These are phyloP conservation scores for Leptopilina myrica DNA, from an alignment of 2,888 invertebrate species.

Conservation along the genomic window DNA sequence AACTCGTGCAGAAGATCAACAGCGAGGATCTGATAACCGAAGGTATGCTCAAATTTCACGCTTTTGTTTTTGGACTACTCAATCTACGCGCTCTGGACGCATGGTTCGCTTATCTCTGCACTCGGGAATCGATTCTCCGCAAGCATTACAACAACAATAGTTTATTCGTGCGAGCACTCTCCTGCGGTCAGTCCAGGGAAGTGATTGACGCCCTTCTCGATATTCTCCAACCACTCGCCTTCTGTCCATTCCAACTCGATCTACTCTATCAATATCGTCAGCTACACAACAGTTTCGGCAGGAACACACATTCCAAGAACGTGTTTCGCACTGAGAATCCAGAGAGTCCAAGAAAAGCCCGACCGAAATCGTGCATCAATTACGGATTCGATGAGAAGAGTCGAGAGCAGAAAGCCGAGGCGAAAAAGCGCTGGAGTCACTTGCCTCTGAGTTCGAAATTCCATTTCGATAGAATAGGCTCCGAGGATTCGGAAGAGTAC, in stretches of 20 bases:
- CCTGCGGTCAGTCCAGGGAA: slow-evolving; percentile 77
- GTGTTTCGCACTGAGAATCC: slow-evolving; percentile 51
- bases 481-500: slow-evolving; percentile 84
- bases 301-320: slow-evolving; percentile 66
- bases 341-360: slow-evolving; percentile 77
- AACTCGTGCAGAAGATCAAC: slow-evolving; percentile 89
- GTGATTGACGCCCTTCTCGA: slow-evolving; percentile 86
- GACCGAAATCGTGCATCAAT: slow-evolving; percentile 86
- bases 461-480: slow-evolving; percentile 84
- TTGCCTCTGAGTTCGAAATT: slow-evolving; percentile 82
- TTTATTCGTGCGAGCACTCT: slow-evolving; percentile 82
- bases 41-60: slow-evolving; percentile 91
- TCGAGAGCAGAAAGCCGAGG: slow-evolving; percentile 78
- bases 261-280: slow-evolving; percentile 88
- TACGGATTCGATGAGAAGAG: slow-evolving; percentile 77
- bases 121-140: slow-evolving; percentile 87
- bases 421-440: slow-evolving; percentile 86
- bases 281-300: slow-evolving; percentile 86
- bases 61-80: slow-evolving; percentile 90
- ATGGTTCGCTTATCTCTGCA: slow-evolving; percentile 91
- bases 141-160: slow-evolving; percentile 89
- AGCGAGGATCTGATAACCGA: slow-evolving; percentile 89
- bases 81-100: slow-evolving; percentile 93
- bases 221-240: slow-evolving; percentile 87
- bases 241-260: slow-evolving; percentile 89